Evolutionary conservation across 2,888 invertebrate genomes (phyloP).

Genomic region (Drosophila nr. perissopoda): DNA sequence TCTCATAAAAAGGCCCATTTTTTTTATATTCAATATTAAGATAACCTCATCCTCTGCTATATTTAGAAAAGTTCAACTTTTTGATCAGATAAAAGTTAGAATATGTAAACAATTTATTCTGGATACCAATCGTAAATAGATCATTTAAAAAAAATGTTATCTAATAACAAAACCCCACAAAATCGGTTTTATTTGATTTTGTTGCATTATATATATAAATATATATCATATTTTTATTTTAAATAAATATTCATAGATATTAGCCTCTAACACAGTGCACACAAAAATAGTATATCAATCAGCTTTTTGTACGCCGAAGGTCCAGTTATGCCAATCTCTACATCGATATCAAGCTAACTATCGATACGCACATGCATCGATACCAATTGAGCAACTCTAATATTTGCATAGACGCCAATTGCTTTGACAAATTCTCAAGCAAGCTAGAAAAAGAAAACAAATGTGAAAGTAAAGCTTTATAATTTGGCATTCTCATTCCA

Average conservation of each 20-base stretch:
- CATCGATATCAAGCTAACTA: slow-evolving; percentile 1
- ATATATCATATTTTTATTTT: not conserved
- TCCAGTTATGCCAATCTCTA: not conserved
- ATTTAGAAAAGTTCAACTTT: not conserved
- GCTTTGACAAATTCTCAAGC: slow-evolving; percentile 24
- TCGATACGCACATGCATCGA: slow-evolving; percentile 31
- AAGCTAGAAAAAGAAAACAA: slow-evolving; percentile 28
- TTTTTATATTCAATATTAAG: not conserved
- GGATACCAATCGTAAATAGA: not conserved
- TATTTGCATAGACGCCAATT: slow-evolving; percentile 55
- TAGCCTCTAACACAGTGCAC: slow-evolving; percentile 8
- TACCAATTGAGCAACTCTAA: slow-evolving; percentile 28
- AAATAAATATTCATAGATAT: not conserved
- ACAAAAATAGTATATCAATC: not conserved
- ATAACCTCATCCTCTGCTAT: not conserved
- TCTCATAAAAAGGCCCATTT: not conserved
- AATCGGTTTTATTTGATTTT: not conserved
- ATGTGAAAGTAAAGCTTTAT: slow-evolving; percentile 44
- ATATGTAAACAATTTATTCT: not conserved
- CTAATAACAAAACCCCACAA: not conserved
- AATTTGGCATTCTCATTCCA: slow-evolving; percentile 30
- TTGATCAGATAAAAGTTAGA: not conserved
- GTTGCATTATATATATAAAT: too few relatives aligned
- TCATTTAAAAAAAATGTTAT: not conserved
- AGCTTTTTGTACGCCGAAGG: not conserved